These are phyloP conservation scores for Bimastos eiseni DNA, from an alignment of 2,888 invertebrate genomes.

Conservation along the genomic window DNA sequence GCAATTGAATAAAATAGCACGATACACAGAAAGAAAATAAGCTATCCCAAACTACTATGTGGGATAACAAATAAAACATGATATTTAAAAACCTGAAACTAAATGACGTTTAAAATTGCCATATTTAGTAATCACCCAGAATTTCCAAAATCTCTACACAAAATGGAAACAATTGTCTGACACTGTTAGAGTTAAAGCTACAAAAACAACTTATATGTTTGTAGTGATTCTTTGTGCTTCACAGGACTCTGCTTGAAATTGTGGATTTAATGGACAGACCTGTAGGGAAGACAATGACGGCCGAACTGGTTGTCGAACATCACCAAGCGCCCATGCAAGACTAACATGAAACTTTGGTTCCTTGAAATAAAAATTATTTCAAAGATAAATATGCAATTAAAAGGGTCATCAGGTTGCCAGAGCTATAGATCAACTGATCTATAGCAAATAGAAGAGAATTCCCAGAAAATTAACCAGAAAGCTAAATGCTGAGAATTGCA, in stretches of 20 bases:
- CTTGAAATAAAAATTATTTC: constrained; percentile 62
- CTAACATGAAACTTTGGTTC: constrained; percentile 83
- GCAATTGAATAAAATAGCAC: neutral
- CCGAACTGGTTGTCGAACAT: constrained; percentile 37
- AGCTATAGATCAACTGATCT: neutral
- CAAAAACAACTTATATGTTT: neutral
- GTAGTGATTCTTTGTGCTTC: neutral
- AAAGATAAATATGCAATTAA: constrained; percentile 24
- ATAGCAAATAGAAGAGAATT: neutral
- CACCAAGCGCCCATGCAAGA: constrained; percentile 71
- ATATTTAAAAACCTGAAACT: neutral
- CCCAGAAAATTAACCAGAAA: neutral
- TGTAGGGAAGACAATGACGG: neutral
- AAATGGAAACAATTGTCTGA: no score
- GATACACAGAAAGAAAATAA: neutral
- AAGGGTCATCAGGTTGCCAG: constrained; percentile 50
- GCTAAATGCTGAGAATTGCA: neutral
- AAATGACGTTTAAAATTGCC: neutral
- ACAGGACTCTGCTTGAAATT: neutral
- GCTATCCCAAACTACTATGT: neutral
- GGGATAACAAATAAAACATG: neutral
- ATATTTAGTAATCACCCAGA: neutral
- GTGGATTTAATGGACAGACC: neutral
- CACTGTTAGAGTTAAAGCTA: neutral
- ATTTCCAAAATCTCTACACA: neutral